Evolutionary conservation across 2,888 invertebrate species (phyloP).

Genomic region (Lasioglossum villosulum): DNA sequence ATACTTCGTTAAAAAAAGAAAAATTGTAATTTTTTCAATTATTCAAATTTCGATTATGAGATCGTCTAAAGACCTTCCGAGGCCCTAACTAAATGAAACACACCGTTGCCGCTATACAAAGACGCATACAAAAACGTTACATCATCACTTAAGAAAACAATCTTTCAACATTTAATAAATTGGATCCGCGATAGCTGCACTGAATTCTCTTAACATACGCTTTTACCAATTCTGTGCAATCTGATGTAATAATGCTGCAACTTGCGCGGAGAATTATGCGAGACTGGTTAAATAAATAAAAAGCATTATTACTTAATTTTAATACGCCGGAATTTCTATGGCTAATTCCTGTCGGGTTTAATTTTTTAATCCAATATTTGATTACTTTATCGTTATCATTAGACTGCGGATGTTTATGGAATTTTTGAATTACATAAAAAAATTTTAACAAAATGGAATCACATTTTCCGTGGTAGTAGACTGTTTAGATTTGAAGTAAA

Average conservation of each 20-base stretch:
- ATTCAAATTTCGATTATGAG: too few species aligned
- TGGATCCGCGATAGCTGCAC: not conserved
- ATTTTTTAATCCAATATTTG: too few species aligned
- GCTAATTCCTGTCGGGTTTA: not conserved
- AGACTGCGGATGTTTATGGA: too few species aligned
- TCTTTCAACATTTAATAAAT: not conserved
- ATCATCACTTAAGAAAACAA: not conserved
- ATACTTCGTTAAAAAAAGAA: too few species aligned
- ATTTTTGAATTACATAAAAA: too few species aligned
- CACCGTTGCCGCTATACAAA: not conserved
- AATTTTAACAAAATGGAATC: too few species aligned
- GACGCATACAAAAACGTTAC: not conserved
- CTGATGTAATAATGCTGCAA: not conserved
- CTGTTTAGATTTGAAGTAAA: too few species aligned
- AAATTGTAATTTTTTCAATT: too few species aligned
- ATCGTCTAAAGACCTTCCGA: not conserved
- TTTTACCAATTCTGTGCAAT: not conserved
- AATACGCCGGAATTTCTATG: not conserved
- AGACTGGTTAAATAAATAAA: not conserved
- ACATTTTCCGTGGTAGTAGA: too few species aligned
- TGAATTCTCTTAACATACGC: not conserved
- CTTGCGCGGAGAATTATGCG: not conserved
- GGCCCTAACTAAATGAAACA: not conserved
- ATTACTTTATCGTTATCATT: too few species aligned
- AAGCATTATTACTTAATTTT: not conserved